Percentiles rank a stretch among this genome's conserved stretches.
Conservation (phyloP, 2,113 vertebrate genomes). For the Maccullochella peelii region DNA sequence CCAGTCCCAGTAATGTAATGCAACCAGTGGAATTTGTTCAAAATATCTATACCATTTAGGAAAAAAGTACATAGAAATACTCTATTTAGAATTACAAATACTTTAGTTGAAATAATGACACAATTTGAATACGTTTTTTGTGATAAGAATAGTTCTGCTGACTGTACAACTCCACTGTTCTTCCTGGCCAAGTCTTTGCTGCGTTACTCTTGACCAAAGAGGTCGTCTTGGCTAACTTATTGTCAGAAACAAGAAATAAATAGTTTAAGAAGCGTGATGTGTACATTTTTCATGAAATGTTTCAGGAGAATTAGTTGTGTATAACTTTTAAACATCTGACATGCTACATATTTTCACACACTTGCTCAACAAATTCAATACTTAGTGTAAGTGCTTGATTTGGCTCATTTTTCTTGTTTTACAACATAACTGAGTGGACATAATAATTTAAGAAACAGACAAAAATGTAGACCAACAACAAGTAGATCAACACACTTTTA, state of each 20-base stretch:
- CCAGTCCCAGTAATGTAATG: not conserved
- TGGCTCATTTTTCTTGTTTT: not conserved
- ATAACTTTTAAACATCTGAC: constrained; percentile 1
- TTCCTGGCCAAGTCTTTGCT: not conserved
- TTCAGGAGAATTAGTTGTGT: not conserved
- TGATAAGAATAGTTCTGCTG: not conserved
- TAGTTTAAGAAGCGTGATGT: not conserved
- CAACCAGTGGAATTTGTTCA: not conserved
- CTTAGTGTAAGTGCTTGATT: not conserved
- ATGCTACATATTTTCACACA: not conserved
- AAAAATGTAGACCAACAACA: not conserved
- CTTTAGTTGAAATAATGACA: not conserved
- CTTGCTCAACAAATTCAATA: not conserved
- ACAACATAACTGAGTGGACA: not conserved
- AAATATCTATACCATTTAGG: not conserved
- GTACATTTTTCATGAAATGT: not conserved
- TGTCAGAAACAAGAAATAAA: not conserved
- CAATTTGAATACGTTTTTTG: not conserved
- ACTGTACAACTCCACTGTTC: not conserved
- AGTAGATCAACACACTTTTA: not conserved
- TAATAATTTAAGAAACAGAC: constrained; percentile 8
- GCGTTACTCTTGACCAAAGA: no score
- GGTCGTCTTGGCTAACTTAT: not conserved
- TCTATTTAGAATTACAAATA: not conserved
- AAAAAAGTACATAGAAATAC: not conserved